A percentile compares a stretch with the other conserved stretches of the same genome.
Conservation (phyloP, 2,888 invertebrate species). For the Gibbula magus region DNA sequence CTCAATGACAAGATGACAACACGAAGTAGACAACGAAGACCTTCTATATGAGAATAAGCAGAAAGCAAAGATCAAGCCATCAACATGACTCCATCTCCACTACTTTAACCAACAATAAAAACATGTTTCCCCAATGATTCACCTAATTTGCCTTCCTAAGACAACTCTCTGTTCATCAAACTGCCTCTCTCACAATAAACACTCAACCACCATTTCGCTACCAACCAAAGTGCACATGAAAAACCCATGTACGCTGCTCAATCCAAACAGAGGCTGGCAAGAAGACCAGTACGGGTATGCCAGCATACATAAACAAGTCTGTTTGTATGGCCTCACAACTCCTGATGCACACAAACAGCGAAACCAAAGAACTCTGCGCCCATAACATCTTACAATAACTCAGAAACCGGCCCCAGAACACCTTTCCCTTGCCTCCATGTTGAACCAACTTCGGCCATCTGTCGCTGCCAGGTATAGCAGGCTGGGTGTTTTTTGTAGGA, state of each 20-base stretch:
- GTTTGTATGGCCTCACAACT: not conserved
- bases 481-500: not conserved
- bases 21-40: no score
- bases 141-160: not conserved
- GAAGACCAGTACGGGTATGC: not conserved
- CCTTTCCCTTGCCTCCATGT: not conserved
- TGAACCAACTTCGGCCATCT: constrained; percentile 7
- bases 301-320: not conserved
- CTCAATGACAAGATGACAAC: no score
- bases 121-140: no score
- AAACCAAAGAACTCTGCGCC: not conserved
- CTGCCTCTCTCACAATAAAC: not conserved
- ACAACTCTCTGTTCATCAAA: not conserved
- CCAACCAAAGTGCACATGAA: not conserved
- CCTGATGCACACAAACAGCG: not conserved
- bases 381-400: not conserved
- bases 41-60: no score
- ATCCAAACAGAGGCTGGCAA: not conserved
- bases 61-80: no score
- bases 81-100: no score
- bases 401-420: not conserved
- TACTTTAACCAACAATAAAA: no score
- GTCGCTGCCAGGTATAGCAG: not conserved
- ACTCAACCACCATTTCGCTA: not conserved
- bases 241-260: not conserved